Conservation (phyloP, 1,140 invertebrate species). For the Drosophila varians region DNA sequence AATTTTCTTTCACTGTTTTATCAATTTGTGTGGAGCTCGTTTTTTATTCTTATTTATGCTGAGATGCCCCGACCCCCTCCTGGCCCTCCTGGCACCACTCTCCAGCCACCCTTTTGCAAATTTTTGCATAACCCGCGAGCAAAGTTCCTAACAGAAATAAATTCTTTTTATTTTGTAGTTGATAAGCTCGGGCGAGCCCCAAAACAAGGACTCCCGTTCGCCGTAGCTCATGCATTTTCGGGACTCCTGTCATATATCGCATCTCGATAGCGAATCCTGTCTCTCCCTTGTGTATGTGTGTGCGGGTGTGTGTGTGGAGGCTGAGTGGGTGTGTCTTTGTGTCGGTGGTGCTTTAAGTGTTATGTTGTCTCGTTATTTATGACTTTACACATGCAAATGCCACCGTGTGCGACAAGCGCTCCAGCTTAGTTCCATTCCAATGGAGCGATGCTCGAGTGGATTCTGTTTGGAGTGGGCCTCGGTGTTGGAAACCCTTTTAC, state of each 20-base stretch:
- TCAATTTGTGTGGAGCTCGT: slow-evolving; percentile 78
- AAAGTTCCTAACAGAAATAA: slow-evolving; percentile 81
- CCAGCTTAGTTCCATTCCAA: slow-evolving; percentile 66
- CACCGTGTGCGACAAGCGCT: slow-evolving; percentile 72
- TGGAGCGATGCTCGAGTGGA: slow-evolving; percentile 23
- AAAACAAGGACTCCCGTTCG: slow-evolving; percentile 41
- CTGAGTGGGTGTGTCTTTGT: slow-evolving; percentile 17
- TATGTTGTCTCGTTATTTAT: slow-evolving; percentile 82
- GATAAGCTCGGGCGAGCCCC: slow-evolving; percentile 66
- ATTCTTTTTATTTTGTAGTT: slow-evolving; percentile 79
- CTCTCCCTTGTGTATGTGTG: not conserved
- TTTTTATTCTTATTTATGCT: slow-evolving; percentile 80
- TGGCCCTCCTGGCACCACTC: no score
- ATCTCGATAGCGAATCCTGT: slow-evolving; percentile 66
- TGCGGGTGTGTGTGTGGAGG: not conserved
- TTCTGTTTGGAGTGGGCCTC: not conserved
- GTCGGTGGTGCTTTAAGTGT: slow-evolving; percentile 65
- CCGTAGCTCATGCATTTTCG: slow-evolving; percentile 73
- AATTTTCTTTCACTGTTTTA: slow-evolving; percentile 79
- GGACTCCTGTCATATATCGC: slow-evolving; percentile 71
- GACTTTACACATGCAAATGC: slow-evolving; percentile 81
- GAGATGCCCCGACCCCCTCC: slow-evolving; percentile 12
- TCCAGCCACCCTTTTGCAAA: slow-evolving; percentile 53
- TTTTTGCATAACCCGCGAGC: slow-evolving; percentile 80
- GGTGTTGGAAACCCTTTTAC: slow-evolving; percentile 41